Evolutionary conservation across 2,797 vertebrate genomes (phyloP), one percentile per base, ranked within the genome.

Genomic region (Nyctibius grandis): DNA sequence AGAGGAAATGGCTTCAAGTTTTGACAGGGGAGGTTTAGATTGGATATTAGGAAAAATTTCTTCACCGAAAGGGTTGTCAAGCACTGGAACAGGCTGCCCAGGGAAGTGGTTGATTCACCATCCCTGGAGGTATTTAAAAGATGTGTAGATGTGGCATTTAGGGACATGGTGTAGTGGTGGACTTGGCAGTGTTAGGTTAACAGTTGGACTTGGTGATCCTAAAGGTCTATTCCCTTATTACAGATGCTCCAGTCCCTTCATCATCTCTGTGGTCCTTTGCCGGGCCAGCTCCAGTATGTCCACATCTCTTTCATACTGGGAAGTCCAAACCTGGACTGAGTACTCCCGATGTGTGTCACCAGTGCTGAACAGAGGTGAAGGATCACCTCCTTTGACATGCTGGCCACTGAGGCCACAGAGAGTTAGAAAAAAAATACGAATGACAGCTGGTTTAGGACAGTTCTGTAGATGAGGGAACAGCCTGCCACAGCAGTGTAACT

Each of bases 401-500:
- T 47, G 57, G 29, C 15, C 57, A n/a, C 18, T 53, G 48, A 36
- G 29, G 25, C 9, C 25, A 29, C 3, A 6, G 33, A 57, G 15
- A 68, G 6, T 40, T 50, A 38, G 38, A 38, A 51, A 77, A 69
- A 17, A 53, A 22, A 45, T 19, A 15, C 1, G 47, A 60, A 70
- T 42, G 12, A 51, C 7, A 9, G 23, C 29, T 47, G n/a, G 3
- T 4, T 60, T 53, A 69, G 9, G 29, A 36, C 31, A 85, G 14
- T 4, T 54, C 53, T 45, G 11, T 59, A 29, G 12, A 25, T 18
- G 13, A 73, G 25, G 12, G 15, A 68, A 26, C 8, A 77, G 45
- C 19, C 16, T 34, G 63, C 12, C 0, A 1, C 0, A 31, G 14
- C 28, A 38, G 18, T 40, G 26, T 26, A 22, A 25, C 3, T n/a